Evolutionary conservation across 1,140 invertebrate genomes (phyloP).

Genomic region (Heterodera carotae): DNA sequence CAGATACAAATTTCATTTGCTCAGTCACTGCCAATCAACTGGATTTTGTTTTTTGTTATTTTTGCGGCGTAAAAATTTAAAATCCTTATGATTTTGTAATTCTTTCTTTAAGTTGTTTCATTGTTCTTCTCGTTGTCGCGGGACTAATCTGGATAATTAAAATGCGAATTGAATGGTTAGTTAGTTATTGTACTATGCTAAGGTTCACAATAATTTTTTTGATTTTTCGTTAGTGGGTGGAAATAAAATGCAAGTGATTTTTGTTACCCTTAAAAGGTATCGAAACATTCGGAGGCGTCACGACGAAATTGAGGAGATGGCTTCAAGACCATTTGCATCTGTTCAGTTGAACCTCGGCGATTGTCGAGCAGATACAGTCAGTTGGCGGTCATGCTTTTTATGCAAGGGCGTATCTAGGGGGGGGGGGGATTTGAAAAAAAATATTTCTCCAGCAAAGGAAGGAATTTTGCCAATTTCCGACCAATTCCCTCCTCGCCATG

Average conservation of each 20-base stretch:
- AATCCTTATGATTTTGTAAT: constrained; percentile 11
- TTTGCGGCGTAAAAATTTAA: constrained; percentile 61
- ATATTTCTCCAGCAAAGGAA: too few relatives aligned
- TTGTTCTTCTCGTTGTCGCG: constrained; percentile 64
- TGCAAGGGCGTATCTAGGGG: too few relatives aligned
- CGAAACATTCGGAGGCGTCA: constrained; percentile 46
- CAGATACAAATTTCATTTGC: constrained; percentile 64
- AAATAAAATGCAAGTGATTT: neutral
- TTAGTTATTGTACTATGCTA: neutral
- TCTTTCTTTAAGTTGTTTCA: constrained; percentile 57
- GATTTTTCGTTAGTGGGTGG: too few relatives aligned
- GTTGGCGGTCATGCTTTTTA: constrained; percentile 6
- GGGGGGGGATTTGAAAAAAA: too few relatives aligned
- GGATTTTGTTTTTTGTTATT: constrained; percentile 65
- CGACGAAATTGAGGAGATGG: constrained; percentile 58
- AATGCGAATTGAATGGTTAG: constrained; percentile 37
- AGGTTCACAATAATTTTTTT: too few relatives aligned
- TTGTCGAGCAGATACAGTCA: constrained; percentile 24
- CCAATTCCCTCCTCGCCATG: too few relatives aligned
- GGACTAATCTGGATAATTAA: constrained; percentile 65
- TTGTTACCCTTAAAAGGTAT: constrained; percentile 38
- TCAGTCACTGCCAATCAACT: constrained; percentile 65
- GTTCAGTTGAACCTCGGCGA: constrained; percentile 56
- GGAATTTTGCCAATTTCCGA: too few relatives aligned
- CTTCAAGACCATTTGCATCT: constrained; percentile 60